Percentiles rank a stretch among this genome's conserved stretches.
Conservation (phyloP, 37 sponge, comb jelly and placozoan genomes). For the Amphimedon queenslandica region DNA sequence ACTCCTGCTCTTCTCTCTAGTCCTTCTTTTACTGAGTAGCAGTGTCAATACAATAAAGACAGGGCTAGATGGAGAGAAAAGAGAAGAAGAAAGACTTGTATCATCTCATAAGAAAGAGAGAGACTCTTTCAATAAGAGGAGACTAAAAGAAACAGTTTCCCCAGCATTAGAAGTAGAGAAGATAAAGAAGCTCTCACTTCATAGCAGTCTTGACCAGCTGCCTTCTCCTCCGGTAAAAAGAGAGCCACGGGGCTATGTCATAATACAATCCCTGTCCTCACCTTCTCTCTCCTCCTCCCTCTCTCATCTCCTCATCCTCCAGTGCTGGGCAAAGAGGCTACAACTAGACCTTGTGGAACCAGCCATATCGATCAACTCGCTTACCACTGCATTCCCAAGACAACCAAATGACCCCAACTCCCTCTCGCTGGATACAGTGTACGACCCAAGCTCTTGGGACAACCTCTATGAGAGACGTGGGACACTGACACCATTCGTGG, state of each 20-base stretch:
- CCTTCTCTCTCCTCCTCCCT: not conserved
- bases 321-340: constrained; percentile 46
- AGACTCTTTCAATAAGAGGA: too few relatives aligned
- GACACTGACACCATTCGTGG: too few relatives aligned
- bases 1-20: too few relatives aligned
- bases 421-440: not conserved
- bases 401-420: too few relatives aligned
- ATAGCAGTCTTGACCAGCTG: not conserved
- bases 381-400: constrained; percentile 14
- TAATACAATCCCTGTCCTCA: not conserved
- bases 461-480: not conserved
- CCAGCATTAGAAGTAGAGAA: too few relatives aligned
- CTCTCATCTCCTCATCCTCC: constrained; percentile 6
- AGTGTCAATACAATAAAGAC: too few relatives aligned
- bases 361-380: constrained; percentile 11
- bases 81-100: too few relatives aligned
- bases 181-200: not conserved
- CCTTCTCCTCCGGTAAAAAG: not conserved
- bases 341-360: constrained; percentile 35
- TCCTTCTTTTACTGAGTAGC: too few relatives aligned
- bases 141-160: too few relatives aligned
- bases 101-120: too few relatives aligned
- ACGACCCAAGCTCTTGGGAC: constrained; percentile 27
- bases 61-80: too few relatives aligned
- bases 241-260: not conserved